phyloP scores from a whole-genome alignment of 2,797 vertebrate species.

The Artibeus lituratus region DNA sequence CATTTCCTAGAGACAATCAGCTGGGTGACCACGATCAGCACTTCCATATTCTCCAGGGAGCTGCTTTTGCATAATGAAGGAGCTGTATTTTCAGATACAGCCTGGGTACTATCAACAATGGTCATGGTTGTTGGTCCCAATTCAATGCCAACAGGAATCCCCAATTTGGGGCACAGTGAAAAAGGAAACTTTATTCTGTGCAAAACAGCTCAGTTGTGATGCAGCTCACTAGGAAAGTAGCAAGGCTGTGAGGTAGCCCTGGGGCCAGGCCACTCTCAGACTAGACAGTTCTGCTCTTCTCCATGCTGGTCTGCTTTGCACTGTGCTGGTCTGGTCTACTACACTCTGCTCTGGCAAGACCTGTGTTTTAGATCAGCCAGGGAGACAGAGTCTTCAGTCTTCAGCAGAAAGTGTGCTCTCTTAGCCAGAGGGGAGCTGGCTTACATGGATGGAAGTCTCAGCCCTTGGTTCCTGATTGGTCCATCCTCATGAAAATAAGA shows the following conservation, averaged over 20 bases:
- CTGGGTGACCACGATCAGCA: not conserved
- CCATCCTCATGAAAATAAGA: not conserved
- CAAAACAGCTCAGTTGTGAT: not conserved
- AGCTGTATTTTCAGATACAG: not conserved
- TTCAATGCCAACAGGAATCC: not conserved
- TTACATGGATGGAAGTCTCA: not conserved
- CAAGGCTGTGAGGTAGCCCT: not conserved
- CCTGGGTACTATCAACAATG: not conserved
- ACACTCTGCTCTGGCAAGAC: not conserved
- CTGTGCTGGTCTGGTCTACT: not conserved
- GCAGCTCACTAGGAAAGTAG: not conserved
- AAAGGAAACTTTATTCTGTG: not conserved
- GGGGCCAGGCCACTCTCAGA: not conserved
- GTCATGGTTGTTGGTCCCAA: not conserved
- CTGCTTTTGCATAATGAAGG: not conserved
- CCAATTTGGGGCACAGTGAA: not conserved
- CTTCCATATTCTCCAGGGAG: not conserved
- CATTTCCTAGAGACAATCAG: not conserved
- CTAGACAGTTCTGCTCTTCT: not conserved
- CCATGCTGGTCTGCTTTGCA: not conserved
- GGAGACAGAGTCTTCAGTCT: not conserved
- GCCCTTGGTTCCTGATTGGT: not conserved
- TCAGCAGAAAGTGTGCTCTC: not conserved
- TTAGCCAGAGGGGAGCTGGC: not conserved
- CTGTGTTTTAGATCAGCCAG: not conserved